A percentile compares a stretch with the other conserved stretches of the same genome.
Evolutionary conservation across 2,113 vertebrate genomes (phyloP).

Genomic region (Chelonoidis abingdonii): DNA sequence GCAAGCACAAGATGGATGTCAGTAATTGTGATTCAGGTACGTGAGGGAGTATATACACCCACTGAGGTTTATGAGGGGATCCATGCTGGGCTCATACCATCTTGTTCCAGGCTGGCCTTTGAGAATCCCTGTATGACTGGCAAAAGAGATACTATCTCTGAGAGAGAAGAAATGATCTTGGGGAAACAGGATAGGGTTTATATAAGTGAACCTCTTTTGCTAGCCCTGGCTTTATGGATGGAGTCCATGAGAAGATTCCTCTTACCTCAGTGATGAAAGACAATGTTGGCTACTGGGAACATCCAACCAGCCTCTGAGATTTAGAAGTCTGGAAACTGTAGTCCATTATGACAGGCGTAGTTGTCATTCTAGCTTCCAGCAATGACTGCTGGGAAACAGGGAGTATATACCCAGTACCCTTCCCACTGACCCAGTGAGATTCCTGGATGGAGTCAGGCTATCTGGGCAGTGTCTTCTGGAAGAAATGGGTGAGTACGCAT

Average conservation of each 20-base stretch:
- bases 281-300: too few species aligned
- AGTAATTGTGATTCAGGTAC: not conserved
- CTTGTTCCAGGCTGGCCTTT: not conserved
- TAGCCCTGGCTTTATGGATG: not conserved
- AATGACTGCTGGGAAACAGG: too few species aligned
- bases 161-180: not conserved
- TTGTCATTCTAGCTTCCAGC: too few species aligned
- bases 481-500: not conserved
- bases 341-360: too few species aligned
- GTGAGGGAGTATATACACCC: rapidly evolving
- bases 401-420: too few species aligned
- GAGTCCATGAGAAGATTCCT: not conserved
- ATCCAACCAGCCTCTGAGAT: too few species aligned
- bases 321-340: too few species aligned
- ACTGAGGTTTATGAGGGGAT: rapidly evolving
- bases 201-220: not conserved
- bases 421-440: too few species aligned
- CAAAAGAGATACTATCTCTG: not conserved
- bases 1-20: not conserved
- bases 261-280: too few species aligned
- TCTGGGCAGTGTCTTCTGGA: not conserved
- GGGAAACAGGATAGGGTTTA: not conserved
- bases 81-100: not conserved
- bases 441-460: not conserved
- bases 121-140: not conserved